phyloP scores from a whole-genome alignment of 2,113 vertebrate genomes.

The Nycticorax nycticorax region DNA sequence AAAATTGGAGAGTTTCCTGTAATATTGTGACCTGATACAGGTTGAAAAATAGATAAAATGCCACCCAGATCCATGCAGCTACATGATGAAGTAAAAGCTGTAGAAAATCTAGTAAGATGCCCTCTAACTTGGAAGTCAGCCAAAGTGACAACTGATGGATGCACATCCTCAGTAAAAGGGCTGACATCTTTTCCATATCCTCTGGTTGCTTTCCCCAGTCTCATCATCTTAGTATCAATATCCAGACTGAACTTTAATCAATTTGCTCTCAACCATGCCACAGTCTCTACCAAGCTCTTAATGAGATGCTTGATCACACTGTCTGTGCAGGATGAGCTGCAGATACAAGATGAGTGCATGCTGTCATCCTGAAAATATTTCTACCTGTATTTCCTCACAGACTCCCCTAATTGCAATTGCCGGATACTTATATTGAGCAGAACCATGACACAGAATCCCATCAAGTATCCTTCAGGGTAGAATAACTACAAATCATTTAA shows the following conservation, averaged over 20 bases:
- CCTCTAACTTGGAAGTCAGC: background rate
- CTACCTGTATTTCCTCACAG: background rate
- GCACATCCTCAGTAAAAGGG: background rate
- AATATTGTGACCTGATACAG: background rate
- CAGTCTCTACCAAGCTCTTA: background rate
- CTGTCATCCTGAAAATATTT: background rate
- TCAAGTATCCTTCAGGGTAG: background rate
- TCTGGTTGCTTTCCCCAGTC: background rate
- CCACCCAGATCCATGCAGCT: background rate
- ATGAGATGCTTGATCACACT: conserved; percentile 7
- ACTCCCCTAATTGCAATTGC: background rate
- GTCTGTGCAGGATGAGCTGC: background rate
- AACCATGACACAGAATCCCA: background rate
- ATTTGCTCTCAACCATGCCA: background rate
- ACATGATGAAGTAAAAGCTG: background rate
- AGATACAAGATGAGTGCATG: background rate
- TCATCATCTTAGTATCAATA: background rate
- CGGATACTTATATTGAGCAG: background rate
- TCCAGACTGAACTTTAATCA: background rate
- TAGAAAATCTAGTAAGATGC: background rate
- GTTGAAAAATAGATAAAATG: background rate
- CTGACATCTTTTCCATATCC: background rate
- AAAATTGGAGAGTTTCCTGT: background rate
- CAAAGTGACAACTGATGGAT: background rate
- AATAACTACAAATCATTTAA: background rate